A percentile compares a stretch with the other conserved stretches of the same genome.
phyloP scores from a whole-genome alignment of 2,888 invertebrate genomes.

The Heliconius erato region DNA sequence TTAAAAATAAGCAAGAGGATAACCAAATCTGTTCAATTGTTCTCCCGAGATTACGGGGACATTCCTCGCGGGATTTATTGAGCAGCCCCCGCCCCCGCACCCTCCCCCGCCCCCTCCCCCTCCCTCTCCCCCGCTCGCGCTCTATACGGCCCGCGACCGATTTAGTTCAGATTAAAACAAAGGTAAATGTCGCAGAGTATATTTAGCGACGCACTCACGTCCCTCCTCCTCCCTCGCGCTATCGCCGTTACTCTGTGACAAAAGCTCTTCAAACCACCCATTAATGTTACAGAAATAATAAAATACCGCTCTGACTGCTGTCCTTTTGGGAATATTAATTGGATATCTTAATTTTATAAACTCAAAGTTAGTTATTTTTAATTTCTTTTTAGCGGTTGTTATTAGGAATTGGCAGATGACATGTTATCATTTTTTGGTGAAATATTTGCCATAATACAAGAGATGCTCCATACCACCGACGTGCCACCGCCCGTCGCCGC shows the following conservation, averaged over 20 bases:
- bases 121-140: constrained; percentile 21
- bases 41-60: constrained; percentile 63
- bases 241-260: constrained; percentile 39
- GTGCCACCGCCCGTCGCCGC: constrained; percentile 44
- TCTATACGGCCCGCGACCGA: constrained; percentile 49
- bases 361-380: background rate
- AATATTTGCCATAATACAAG: background rate
- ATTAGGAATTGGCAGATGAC: background rate
- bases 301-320: constrained; percentile 19
- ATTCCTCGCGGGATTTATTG: constrained; percentile 70
- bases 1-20: constrained; percentile 50
- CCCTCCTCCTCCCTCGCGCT: constrained; percentile 9
- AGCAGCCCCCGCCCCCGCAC: background rate
- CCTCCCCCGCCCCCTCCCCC: background rate
- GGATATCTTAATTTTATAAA: background rate
- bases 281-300: constrained; percentile 35
- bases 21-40: constrained; percentile 64
- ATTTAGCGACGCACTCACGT: constrained; percentile 52
- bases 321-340: constrained; percentile 7
- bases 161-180: constrained; percentile 68
- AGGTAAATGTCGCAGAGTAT: constrained; percentile 71
- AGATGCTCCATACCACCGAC: background rate
- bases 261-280: constrained; percentile 46
- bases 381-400: background rate
- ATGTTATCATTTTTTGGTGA: background rate